Evolutionary conservation across 2,888 invertebrate genomes (phyloP).

Genomic region (Phaedon cochleariae): DNA sequence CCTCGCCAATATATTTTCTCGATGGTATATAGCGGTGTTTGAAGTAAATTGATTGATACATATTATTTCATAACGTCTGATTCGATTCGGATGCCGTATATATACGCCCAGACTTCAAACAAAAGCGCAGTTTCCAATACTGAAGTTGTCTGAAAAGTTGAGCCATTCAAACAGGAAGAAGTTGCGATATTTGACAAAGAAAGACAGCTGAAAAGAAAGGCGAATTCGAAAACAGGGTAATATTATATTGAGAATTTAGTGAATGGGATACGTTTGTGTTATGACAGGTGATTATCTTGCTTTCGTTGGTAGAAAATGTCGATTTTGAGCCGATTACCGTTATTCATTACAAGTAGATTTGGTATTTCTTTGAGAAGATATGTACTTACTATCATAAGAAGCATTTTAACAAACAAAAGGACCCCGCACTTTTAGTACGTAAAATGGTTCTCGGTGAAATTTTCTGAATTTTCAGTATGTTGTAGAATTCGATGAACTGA

Average conservation of each 20-base stretch:
- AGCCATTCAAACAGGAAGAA: not conserved
- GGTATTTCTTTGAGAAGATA: too few relatives aligned
- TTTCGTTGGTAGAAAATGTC: too few relatives aligned
- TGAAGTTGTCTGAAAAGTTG: not conserved
- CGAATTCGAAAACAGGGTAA: not conserved
- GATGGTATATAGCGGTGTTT: slow-evolving; percentile 16
- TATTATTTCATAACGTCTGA: slow-evolving; percentile 40
- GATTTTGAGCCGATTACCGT: too few relatives aligned
- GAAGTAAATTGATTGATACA: slow-evolving; percentile 38
- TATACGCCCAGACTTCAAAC: slow-evolving; percentile 16
- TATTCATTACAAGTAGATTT: too few relatives aligned
- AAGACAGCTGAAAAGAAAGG: not conserved
- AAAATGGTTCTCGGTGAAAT: too few relatives aligned
- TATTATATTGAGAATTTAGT: not conserved
- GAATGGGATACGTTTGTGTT: not conserved
- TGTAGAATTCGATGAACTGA: too few relatives aligned
- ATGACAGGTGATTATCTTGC: too few relatives aligned
- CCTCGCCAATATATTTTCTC: not conserved
- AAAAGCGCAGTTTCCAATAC: not conserved
- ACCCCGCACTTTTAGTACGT: too few relatives aligned
- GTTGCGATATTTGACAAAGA: not conserved
- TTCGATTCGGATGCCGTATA: slow-evolving; percentile 32
- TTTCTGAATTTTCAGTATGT: too few relatives aligned
- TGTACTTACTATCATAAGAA: too few relatives aligned
- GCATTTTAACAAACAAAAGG: too few relatives aligned